Evolutionary conservation across 1,140 invertebrate species (phyloP).

Genomic region (Coenobita brevimanus): DNA sequence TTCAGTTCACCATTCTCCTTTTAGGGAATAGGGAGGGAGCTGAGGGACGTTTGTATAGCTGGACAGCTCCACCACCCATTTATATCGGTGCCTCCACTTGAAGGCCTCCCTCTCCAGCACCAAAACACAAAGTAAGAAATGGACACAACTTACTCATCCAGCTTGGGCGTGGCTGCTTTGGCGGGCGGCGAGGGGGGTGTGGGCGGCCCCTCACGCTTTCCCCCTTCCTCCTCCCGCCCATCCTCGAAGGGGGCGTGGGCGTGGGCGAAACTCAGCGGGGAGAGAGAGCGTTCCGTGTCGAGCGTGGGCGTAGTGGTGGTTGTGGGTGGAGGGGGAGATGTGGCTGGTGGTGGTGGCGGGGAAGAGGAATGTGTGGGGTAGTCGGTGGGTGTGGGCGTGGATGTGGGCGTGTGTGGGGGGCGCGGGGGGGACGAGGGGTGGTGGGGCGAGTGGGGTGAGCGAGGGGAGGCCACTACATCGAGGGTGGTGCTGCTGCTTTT

Average conservation of each 20-base stretch:
- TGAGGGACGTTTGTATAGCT: no score
- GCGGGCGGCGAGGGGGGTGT: constrained; percentile 22
- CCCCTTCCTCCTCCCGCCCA: neutral
- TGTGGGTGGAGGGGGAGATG: neutral
- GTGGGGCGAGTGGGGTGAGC: neutral
- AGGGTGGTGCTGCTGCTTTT: neutral
- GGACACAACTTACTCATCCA: constrained; percentile 29
- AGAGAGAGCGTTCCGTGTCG: constrained; percentile 28
- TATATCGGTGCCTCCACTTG: no score
- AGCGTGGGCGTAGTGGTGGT: constrained; percentile 38
- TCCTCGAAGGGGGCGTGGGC: constrained; percentile 16
- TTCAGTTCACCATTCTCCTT: no score
- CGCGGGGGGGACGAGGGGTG: constrained; percentile 1
- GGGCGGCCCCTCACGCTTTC: constrained; percentile 1
- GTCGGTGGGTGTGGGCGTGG: neutral
- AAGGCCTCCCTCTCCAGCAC: no score
- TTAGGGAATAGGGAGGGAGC: no score
- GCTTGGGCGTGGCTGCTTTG: constrained; percentile 25
- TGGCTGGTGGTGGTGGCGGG: no score
- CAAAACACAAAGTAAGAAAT: no score
- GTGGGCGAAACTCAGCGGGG: constrained; percentile 22
- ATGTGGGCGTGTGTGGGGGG: constrained; percentile 34
- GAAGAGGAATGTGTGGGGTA: no score
- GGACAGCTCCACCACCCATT: no score
- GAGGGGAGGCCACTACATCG: constrained; percentile 7